phyloP scores from a whole-genome alignment of 2,113 vertebrate genomes.

The Struthio camelus region DNA sequence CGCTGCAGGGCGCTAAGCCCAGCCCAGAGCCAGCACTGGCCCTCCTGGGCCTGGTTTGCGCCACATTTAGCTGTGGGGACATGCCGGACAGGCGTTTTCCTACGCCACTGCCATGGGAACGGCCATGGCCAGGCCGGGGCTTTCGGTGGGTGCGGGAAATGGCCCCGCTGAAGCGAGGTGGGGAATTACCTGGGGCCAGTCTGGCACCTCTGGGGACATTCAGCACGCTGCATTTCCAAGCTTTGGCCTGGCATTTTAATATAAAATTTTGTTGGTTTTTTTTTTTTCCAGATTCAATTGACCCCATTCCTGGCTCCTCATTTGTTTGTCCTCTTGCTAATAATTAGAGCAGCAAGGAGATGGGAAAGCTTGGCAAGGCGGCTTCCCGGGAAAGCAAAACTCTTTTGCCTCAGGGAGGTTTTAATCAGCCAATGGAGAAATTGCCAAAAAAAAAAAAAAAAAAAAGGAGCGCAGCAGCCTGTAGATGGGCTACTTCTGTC shows the following conservation, averaged over 20 bases:
- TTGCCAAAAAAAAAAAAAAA: not conserved
- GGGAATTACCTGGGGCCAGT: not conserved
- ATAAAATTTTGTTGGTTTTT: not conserved
- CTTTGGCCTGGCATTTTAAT: not conserved
- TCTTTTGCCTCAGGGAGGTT: constrained; percentile 26
- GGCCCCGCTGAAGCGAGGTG: not conserved
- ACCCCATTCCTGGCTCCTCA: constrained; percentile 10
- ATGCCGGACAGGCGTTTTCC: too few relatives aligned
- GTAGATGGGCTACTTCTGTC: not conserved
- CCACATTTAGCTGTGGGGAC: too few relatives aligned
- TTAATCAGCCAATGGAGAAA: constrained; percentile 44
- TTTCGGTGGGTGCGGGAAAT: too few relatives aligned
- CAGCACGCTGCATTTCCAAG: not conserved
- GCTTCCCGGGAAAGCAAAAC: not conserved
- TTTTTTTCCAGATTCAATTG: not conserved
- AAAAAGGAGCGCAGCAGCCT: not conserved
- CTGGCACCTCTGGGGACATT: not conserved
- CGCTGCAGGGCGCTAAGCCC: too few relatives aligned
- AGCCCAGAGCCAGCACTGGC: too few relatives aligned
- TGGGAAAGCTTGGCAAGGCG: not conserved
- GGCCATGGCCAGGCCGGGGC: too few relatives aligned
- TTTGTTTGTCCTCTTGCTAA: constrained; percentile 17
- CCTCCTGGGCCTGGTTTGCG: too few relatives aligned
- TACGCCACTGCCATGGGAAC: too few relatives aligned
- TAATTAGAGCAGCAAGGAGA: constrained; percentile 54